A percentile compares a stretch with the other conserved stretches of the same genome.
These are phyloP conservation scores for Bucco capensis DNA, from an alignment of 2,113 vertebrate genomes.

Conservation along the genomic window DNA sequence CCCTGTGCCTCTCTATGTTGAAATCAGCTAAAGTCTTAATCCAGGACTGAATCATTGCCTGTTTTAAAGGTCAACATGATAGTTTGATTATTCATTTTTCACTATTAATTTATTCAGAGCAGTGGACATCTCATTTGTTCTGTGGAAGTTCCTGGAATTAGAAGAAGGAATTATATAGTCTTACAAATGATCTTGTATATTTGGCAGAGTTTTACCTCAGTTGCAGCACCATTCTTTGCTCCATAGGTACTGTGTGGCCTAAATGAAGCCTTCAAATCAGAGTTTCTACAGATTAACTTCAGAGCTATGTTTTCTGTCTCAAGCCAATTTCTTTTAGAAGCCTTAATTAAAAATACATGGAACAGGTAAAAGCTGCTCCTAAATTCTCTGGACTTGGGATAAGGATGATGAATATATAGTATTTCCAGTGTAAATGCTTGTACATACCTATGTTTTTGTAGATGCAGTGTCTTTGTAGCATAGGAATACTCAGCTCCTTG, in stretches of 20 bases:
- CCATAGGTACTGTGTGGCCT: neutral
- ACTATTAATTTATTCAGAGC: neutral
- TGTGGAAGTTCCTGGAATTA: neutral
- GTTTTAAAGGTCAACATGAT: neutral
- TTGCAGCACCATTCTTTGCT: neutral
- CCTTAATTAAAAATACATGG: neutral
- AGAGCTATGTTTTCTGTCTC: neutral
- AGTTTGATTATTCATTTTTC: neutral
- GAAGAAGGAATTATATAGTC: neutral
- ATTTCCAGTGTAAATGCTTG: neutral
- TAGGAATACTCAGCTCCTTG: neutral
- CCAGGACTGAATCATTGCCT: neutral
- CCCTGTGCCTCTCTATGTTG: neutral
- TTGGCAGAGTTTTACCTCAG: neutral
- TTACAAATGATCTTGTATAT: neutral
- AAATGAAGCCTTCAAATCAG: neutral
- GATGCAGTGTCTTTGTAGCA: neutral
- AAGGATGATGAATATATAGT: neutral
- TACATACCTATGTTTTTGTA: neutral
- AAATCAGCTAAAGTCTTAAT: neutral
- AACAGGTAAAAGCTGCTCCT: neutral
- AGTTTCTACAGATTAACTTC: neutral
- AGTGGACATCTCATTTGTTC: neutral
- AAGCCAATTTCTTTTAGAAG: neutral
- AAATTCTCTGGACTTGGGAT: neutral